A percentile compares a stretch with the other conserved stretches of the same genome.
phyloP scores from a whole-genome alignment of 2,797 vertebrate genomes.

The Enteromius radiatus region DNA sequence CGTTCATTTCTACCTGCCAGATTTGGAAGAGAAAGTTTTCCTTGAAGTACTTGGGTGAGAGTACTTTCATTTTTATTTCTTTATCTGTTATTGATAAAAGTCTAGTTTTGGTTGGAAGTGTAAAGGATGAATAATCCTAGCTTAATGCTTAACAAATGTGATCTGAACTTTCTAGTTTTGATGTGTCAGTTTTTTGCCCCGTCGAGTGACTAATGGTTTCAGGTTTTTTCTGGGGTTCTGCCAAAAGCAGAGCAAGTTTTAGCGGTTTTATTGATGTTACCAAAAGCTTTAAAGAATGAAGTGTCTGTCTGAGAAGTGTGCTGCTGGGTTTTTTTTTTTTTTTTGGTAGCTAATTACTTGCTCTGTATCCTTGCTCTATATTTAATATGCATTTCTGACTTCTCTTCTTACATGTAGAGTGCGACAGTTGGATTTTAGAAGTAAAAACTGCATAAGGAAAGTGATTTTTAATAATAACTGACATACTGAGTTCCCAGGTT shows the following conservation, averaged over 20 bases:
- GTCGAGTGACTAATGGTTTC: constrained; percentile 20
- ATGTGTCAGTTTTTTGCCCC: constrained; percentile 19
- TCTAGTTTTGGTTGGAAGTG: not conserved
- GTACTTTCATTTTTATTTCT: constrained; percentile 21
- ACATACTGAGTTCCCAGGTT: not conserved
- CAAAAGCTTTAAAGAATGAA: constrained; percentile 24
- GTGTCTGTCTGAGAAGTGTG: constrained; percentile 11
- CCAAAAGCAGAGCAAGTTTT: constrained; percentile 34
- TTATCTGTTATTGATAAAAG: not conserved
- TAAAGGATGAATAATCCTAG: not conserved
- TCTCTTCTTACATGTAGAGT: not conserved
- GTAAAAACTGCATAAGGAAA: not conserved
- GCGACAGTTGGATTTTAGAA: not conserved
- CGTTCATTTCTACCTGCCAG: constrained; percentile 39
- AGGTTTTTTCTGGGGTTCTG: constrained; percentile 13
- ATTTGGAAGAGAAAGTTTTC: constrained; percentile 43
- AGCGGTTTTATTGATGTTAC: constrained; percentile 14
- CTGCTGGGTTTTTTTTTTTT: not conserved
- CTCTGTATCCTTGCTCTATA: not conserved
- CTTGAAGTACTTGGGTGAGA: constrained; percentile 47
- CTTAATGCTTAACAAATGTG: constrained; percentile 17
- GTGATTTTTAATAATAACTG: not conserved
- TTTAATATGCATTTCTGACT: not conserved
- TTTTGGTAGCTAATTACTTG: not conserved
- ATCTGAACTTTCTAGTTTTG: constrained; percentile 18